phyloP scores from a whole-genome alignment of 2,888 invertebrate genomes.

The Drosophila phalerata region DNA sequence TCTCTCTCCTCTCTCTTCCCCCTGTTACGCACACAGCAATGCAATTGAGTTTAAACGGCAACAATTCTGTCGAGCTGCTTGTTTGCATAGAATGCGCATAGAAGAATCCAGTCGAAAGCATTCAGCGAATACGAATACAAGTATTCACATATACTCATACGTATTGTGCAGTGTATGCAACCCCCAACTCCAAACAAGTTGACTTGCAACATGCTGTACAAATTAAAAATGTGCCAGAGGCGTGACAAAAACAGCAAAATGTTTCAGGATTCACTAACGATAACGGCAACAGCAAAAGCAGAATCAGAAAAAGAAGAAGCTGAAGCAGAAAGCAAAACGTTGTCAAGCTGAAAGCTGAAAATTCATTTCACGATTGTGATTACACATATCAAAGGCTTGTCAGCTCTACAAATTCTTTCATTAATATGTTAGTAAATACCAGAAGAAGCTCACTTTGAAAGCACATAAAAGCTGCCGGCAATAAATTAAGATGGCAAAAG shows the following conservation, averaged over 20 bases:
- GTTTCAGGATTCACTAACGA: conserved; percentile 46
- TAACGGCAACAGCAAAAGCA: conserved; percentile 10
- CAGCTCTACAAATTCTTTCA: conserved; percentile 4
- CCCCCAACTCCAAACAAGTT: conserved; percentile 9
- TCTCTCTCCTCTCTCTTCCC: neutral
- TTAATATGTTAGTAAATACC: neutral
- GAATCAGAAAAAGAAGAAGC: neutral
- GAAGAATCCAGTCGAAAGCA: conserved; percentile 36
- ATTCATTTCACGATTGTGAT: conserved; percentile 18
- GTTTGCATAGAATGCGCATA: conserved; percentile 57
- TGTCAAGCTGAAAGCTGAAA: conserved; percentile 15
- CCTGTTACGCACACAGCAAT: conserved; percentile 35
- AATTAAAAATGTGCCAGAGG: conserved; percentile 73
- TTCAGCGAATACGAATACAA: conserved; percentile 20
- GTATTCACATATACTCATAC: neutral
- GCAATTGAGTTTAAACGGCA: conserved; percentile 74
- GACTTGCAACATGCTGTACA: conserved; percentile 69
- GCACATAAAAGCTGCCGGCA: neutral
- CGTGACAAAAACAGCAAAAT: conserved; percentile 53
- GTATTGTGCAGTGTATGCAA: neutral
- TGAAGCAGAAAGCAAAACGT: conserved; percentile 1
- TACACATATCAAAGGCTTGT: conserved; percentile 22
- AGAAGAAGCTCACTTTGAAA: neutral
- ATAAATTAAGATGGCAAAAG: neutral
- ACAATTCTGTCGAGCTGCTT: conserved; percentile 57